phyloP scores from a whole-genome alignment of 1,140 invertebrate species.

The Trichogramma pretiosum region DNA sequence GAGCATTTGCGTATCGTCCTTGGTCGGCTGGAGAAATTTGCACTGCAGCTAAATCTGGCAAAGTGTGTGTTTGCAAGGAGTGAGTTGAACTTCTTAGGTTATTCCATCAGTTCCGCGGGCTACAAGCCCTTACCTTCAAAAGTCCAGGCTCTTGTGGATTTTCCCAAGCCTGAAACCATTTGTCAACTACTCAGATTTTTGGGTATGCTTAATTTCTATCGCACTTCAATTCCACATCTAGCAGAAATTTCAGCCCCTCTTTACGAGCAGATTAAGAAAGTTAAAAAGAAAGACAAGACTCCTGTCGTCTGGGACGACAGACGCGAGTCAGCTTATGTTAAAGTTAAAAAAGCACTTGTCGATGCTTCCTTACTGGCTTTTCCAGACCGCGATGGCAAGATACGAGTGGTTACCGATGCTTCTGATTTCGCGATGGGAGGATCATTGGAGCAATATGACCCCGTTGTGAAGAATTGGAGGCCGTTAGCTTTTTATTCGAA shows the following conservation, averaged over 20 bases:
- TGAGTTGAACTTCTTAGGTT: not conserved
- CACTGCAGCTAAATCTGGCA: not conserved
- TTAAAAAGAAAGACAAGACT: not conserved
- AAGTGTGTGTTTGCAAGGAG: not conserved
- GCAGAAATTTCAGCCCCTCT: not conserved
- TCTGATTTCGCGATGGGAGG: not conserved
- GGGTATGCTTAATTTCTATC: slow-evolving; percentile 1
- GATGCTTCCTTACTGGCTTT: too few species aligned
- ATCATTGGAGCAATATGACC: not conserved
- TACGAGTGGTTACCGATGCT: too few species aligned
- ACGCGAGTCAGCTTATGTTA: slow-evolving; percentile 8
- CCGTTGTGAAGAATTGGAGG: slow-evolving; percentile 9
- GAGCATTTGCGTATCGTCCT: not conserved
- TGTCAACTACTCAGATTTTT: not conserved
- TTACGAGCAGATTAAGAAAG: not conserved
- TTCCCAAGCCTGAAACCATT: not conserved
- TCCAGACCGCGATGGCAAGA: too few species aligned
- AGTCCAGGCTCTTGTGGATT: not conserved
- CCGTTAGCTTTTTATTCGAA: slow-evolving; percentile 36
- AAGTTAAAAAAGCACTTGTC: slow-evolving; percentile 16
- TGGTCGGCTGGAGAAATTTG: not conserved
- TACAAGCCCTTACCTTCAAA: not conserved
- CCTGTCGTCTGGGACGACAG: not conserved
- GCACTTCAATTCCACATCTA: not conserved
- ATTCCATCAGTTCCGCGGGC: not conserved